Percentiles rank a stretch among this genome's conserved stretches.
These are phyloP conservation scores for Procambarus virginalis DNA, from an alignment of 1,140 invertebrate species.

Conservation along the genomic window DNA sequence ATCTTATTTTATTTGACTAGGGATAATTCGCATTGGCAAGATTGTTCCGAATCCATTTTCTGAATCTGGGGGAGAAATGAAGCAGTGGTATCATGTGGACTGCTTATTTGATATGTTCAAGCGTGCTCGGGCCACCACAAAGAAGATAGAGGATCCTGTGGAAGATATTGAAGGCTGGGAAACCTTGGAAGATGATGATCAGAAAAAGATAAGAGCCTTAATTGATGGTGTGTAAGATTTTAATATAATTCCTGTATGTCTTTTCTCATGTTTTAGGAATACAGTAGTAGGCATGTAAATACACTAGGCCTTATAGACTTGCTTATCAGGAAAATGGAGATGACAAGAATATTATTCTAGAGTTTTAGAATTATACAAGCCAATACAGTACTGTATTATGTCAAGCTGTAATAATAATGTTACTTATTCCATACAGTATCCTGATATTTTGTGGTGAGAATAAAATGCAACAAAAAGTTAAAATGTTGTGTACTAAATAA, in stretches of 20 bases:
- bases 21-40: conserved; percentile 77
- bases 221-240: conserved; percentile 74
- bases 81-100: conserved; percentile 86
- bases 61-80: conserved; percentile 85
- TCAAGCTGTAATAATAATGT: too few relatives aligned
- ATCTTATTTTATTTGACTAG: background rate
- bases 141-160: conserved; percentile 85
- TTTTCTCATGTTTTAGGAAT: too few relatives aligned
- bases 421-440: too few relatives aligned
- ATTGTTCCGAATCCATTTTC: conserved; percentile 85
- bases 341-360: too few relatives aligned
- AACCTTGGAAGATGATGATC: conserved; percentile 81
- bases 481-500: background rate
- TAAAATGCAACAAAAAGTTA: too few relatives aligned
- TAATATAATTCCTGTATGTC: too few relatives aligned
- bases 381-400: too few relatives aligned
- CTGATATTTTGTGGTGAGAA: too few relatives aligned
- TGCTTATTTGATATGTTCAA: conserved; percentile 88
- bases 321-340: too few relatives aligned
- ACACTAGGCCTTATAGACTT: too few relatives aligned
- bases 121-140: conserved; percentile 86
- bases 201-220: conserved; percentile 78
- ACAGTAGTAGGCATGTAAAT: too few relatives aligned
- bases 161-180: conserved; percentile 86
- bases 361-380: too few relatives aligned